Percentiles rank a stretch among this genome's conserved stretches.
These are phyloP conservation scores for Aphodius sticticus DNA, from an alignment of 2,888 invertebrate species.

Conservation along the genomic window DNA sequence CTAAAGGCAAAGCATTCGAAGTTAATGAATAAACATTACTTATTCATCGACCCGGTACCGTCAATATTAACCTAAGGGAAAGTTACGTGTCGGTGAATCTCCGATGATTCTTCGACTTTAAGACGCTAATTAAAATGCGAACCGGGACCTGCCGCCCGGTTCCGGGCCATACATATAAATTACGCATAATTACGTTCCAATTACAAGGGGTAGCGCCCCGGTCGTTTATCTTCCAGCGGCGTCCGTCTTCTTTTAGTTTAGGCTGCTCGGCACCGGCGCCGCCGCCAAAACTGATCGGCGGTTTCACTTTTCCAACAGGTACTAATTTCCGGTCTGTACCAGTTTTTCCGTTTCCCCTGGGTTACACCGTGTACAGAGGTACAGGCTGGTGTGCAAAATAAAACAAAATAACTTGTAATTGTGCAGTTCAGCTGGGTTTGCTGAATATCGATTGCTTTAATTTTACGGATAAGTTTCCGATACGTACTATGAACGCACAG, in stretches of 20 bases:
- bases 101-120: neutral
- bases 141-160: neutral
- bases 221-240: neutral
- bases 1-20: neutral
- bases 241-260: neutral
- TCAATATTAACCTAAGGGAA: neutral
- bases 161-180: neutral
- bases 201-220: neutral
- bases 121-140: constrained; percentile 4
- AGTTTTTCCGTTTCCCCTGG: neutral
- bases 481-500: too few species aligned
- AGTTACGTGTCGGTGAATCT: neutral
- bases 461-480: too few species aligned
- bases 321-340: neutral
- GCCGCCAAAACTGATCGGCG: neutral
- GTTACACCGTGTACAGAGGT: neutral
- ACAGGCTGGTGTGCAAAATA: neutral
- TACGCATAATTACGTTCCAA: constrained; percentile 4
- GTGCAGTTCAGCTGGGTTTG: too few species aligned
- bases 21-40: neutral
- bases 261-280: neutral
- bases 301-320: neutral
- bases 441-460: too few species aligned
- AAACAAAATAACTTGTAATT: too few species aligned
- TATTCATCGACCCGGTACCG: neutral